Evolutionary conservation across 2,888 invertebrate genomes (phyloP).

Genomic region (Belgica antarctica): DNA sequence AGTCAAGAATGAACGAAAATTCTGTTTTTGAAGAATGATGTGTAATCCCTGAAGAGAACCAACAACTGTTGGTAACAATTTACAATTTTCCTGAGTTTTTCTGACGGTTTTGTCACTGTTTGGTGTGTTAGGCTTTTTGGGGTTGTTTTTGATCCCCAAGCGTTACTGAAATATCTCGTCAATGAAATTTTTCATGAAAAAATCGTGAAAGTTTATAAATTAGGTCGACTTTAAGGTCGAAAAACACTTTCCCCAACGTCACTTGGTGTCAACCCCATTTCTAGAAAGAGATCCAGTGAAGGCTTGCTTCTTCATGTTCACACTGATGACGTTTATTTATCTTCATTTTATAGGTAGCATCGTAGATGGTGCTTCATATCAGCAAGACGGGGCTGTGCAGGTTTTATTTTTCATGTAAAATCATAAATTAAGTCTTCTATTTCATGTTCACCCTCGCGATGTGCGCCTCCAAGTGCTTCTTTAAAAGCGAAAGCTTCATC

Average conservation of each 20-base stretch:
- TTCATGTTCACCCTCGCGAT: constrained; percentile 9
- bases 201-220: too few species aligned
- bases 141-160: too few species aligned
- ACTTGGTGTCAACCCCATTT: too few species aligned
- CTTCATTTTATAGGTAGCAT: constrained; percentile 24
- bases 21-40: constrained; percentile 23
- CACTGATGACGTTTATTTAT: background rate
- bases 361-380: too few species aligned
- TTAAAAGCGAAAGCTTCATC: background rate
- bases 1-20: constrained; percentile 1
- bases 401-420: background rate
- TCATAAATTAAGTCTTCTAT: constrained; percentile 16
- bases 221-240: too few species aligned
- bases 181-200: too few species aligned
- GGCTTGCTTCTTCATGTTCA: constrained; percentile 5
- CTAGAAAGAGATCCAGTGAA: too few species aligned
- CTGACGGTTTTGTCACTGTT: background rate
- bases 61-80: constrained; percentile 38
- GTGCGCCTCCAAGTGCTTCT: background rate
- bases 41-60: constrained; percentile 38
- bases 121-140: too few species aligned
- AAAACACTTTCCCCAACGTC: too few species aligned
- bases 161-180: too few species aligned
- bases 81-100: background rate
- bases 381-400: too few species aligned